phyloP scores from a whole-genome alignment of 2,888 invertebrate species.

The Tinea trinotella region DNA sequence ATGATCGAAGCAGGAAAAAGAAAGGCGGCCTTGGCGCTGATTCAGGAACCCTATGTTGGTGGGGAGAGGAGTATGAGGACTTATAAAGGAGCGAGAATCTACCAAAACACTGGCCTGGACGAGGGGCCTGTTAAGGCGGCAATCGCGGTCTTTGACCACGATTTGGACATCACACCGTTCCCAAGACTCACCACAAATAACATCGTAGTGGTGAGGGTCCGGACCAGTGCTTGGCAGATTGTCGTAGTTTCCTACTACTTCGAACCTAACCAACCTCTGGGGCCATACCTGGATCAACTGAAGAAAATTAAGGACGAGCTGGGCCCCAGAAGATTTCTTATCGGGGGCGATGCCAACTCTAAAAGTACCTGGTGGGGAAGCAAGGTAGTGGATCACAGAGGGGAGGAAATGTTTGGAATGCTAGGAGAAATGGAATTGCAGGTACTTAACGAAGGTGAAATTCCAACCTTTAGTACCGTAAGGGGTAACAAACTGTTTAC shows the following conservation, averaged over 20 bases:
- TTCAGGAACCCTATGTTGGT: background rate
- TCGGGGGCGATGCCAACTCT: background rate
- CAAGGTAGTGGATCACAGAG: conserved; percentile 7
- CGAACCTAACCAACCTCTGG: conserved; percentile 21
- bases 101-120: background rate
- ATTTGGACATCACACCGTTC: conserved; percentile 18
- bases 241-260: conserved; percentile 23
- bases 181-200: conserved; percentile 22
- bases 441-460: conserved; percentile 22
- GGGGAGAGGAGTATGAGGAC: background rate
- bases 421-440: conserved; percentile 19
- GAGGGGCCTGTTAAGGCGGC: conserved; percentile 21
- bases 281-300: conserved; percentile 21
- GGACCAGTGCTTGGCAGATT: conserved; percentile 22
- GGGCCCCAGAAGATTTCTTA: background rate
- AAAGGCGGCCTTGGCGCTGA: background rate
- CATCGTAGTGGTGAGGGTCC: conserved; percentile 22
- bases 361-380: conserved; percentile 21
- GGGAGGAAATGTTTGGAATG: conserved; percentile 13
- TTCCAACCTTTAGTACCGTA: conserved; percentile 24
- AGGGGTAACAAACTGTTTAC: conserved; percentile 2
- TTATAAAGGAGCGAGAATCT: background rate
- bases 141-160: conserved; percentile 19
- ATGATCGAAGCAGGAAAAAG: background rate
- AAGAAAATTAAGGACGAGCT: background rate